Evolutionary conservation across 2,113 vertebrate species (phyloP).

Genomic region (Phocoena phocoena): DNA sequence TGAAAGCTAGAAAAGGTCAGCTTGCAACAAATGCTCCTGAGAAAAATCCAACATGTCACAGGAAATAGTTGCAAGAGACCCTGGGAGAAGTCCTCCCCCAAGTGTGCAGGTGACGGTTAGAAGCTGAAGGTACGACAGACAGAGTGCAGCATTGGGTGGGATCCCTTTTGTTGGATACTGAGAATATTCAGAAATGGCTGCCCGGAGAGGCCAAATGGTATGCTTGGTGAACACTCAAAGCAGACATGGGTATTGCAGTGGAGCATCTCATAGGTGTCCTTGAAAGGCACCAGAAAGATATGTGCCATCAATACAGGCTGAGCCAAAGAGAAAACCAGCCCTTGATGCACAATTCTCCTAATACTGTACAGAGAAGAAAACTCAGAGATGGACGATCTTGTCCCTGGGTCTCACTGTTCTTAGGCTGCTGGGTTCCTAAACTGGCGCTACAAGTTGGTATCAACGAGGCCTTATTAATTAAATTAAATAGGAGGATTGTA

Average conservation of each 20-base stretch:
- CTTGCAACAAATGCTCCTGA: background rate
- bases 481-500: background rate
- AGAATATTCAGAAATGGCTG: background rate
- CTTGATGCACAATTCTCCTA: background rate
- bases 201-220: background rate
- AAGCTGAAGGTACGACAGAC: background rate
- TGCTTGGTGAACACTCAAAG: background rate
- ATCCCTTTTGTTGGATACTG: background rate
- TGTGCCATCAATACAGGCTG: background rate
- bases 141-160: background rate
- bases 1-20: background rate
- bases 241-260: background rate
- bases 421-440: background rate
- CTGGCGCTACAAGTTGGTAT: background rate
- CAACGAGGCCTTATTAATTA: background rate
- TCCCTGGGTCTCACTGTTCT: background rate
- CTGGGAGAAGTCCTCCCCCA: background rate
- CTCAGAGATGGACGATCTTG: background rate
- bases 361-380: background rate
- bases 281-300: background rate
- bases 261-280: background rate
- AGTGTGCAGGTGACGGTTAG: background rate
- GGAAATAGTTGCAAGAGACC: background rate
- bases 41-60: background rate
- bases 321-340: background rate